Conservation (phyloP, 2,113 vertebrate species). For the Labeo catla region DNA sequence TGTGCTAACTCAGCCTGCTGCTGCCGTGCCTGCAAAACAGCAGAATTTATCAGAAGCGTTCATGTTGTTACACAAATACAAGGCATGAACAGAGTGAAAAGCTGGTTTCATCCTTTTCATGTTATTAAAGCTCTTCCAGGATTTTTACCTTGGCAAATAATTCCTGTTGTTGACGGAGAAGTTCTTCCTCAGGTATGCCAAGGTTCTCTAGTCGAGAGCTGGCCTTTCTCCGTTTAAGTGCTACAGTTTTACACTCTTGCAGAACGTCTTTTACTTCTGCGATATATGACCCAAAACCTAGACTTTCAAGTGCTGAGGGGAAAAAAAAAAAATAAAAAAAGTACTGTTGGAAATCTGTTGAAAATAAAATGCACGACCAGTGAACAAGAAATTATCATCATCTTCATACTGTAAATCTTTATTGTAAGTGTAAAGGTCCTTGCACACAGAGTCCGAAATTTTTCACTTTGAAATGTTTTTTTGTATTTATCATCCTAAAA, state of each 20-base stretch:
- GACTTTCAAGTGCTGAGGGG: constrained; percentile 91
- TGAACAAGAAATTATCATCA: background rate
- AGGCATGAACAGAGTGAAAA: background rate
- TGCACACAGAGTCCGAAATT: background rate
- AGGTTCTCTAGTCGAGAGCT: constrained; percentile 97
- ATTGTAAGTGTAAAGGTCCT: no score
- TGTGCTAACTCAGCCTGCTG: constrained; percentile 98
- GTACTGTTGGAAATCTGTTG: background rate
- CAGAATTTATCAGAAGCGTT: constrained; percentile 1
- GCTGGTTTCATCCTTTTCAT: background rate
- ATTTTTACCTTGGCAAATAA: constrained; percentile 93
- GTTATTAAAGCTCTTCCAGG: background rate
- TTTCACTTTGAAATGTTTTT: no score
- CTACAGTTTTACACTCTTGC: constrained; percentile 99
- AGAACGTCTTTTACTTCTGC: constrained; percentile 98
- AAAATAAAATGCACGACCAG: background rate
- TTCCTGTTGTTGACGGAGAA: constrained; percentile 96
- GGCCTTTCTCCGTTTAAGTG: constrained; percentile 97
- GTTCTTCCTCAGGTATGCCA: constrained; percentile 97
- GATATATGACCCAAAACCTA: constrained; percentile 97
- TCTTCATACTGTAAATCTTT: background rate
- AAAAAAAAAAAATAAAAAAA: constrained; percentile 39
- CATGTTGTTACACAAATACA: background rate
- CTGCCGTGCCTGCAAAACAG: constrained; percentile 86
- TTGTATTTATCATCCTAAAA: no score